Conservation (phyloP, 2,113 vertebrate species). For the Epinephelus fuscoguttatus region DNA sequence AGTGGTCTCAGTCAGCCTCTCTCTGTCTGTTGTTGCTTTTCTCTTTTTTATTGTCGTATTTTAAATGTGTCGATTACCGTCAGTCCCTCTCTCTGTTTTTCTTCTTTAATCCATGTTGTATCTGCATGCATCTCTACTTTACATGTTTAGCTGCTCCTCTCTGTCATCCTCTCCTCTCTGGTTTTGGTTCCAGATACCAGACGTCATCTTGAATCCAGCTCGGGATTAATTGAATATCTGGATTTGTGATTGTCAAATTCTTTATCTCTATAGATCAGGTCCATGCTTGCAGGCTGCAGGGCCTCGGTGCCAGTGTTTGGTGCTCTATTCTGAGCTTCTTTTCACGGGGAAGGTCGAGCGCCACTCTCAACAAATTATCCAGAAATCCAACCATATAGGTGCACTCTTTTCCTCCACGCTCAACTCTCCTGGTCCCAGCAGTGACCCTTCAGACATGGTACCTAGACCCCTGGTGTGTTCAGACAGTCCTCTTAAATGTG, state of each 20-base stretch:
- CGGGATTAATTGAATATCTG: neutral
- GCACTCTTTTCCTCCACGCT: too few species aligned
- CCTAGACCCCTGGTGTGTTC: too few species aligned
- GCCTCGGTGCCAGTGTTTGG: too few species aligned
- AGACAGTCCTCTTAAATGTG: too few species aligned
- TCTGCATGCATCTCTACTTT: neutral
- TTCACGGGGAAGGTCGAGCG: too few species aligned
- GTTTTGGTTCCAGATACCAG: neutral
- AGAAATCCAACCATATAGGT: too few species aligned
- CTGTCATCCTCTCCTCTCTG: neutral
- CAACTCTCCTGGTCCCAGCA: too few species aligned
- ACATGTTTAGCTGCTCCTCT: neutral
- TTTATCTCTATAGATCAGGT: neutral
- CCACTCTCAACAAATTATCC: too few species aligned
- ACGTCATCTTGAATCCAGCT: neutral
- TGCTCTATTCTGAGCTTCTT: too few species aligned
- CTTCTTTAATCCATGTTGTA: neutral
- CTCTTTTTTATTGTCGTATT: slow-evolving; percentile 46
- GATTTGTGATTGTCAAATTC: neutral
- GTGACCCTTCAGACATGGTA: too few species aligned
- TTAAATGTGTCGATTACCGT: slow-evolving; percentile 40
- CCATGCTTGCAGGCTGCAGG: too few species aligned
- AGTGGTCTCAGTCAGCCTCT: slow-evolving; percentile 36
- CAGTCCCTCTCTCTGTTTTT: slow-evolving; percentile 22
- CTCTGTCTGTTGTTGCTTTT: slow-evolving; percentile 48